Base-by-base conservation (phyloP, 1,140 invertebrate genomes). In the Drosophila funebris region DNA sequence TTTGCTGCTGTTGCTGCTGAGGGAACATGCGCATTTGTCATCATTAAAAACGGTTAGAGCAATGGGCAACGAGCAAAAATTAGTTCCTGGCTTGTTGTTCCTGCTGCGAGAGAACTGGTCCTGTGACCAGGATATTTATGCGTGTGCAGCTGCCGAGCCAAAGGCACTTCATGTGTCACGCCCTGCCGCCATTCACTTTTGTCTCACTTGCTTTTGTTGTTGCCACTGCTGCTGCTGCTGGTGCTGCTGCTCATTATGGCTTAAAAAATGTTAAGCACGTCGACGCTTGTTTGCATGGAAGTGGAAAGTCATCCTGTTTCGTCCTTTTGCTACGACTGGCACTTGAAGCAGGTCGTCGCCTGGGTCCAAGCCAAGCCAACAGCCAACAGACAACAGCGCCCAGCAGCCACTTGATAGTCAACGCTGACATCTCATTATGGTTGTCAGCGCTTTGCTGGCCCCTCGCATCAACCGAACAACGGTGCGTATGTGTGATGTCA, bases 201-300 rank as follows among this genome's bases (percentile, higher is more conserved):
- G 70, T 76, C 63, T 68, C 46, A 18, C 33, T 57, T 36, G 9
- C 29, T 18, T 13, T 36, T 67, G 31, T 46, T 66, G 44, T 48
- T 62, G 20, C 37, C n/a, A n/a, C n/a, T 79, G 7, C 24, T 13
- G 13, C 14, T 52, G 46, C 13, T 50, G 46, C 1, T 31, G 13
- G 0, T 29, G 24, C 64, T 68, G 57, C 72, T 81, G 78, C 82
- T 87, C 83, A 89, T 88, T 88, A 88, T 83, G 84, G 76, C 75
- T 88, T 88, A 88, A 89, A 87, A 88, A 88, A 89, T 88, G 84
- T 83, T 88, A 73, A 88, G 84, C 83, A 88, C 83, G 83, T 87
- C 76, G 72, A 76, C 63, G 73, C 73, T 76, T 70, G 73, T 85
- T 84, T 85, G 79, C 75, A 74, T 83, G 75, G 58, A 67, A 75